A percentile compares a stretch with the other conserved stretches of the same genome.
Conservation (phyloP, 2,113 vertebrate species). For the Hydropotes inermis region DNA sequence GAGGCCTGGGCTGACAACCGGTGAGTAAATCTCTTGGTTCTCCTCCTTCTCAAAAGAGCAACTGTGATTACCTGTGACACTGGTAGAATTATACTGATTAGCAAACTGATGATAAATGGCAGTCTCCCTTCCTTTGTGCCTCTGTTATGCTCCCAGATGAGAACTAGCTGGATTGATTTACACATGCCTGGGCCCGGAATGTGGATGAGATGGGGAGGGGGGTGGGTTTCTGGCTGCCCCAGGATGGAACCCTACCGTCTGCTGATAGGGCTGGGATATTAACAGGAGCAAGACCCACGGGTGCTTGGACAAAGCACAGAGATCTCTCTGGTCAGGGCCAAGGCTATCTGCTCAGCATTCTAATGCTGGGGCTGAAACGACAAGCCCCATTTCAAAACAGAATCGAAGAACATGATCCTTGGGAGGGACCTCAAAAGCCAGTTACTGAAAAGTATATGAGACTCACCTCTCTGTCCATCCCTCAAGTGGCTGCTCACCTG, state of each 20-base stretch:
- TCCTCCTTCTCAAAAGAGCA: not conserved
- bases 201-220: not conserved
- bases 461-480: not conserved
- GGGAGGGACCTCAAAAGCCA: not conserved
- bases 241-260: slow-evolving; percentile 6
- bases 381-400: slow-evolving; percentile 50
- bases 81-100: not conserved
- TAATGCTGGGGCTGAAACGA: not conserved
- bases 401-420: not conserved
- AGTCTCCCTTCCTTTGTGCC: not conserved
- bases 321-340: slow-evolving; percentile 5
- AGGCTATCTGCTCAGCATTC: not conserved
- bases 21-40: not conserved
- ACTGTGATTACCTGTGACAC: not conserved
- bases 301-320: slow-evolving; percentile 57
- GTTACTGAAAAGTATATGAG: not conserved
- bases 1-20: not conserved
- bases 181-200: not conserved
- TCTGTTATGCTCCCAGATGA: not conserved
- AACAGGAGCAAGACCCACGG: slow-evolving; percentile 51
- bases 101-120: not conserved
- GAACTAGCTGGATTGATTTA: not conserved
- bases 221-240: not conserved
- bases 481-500: not conserved
- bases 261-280: not conserved